Conservation (phyloP, 92 coral and sea anemone species). For the Paramuricea clavata region DNA sequence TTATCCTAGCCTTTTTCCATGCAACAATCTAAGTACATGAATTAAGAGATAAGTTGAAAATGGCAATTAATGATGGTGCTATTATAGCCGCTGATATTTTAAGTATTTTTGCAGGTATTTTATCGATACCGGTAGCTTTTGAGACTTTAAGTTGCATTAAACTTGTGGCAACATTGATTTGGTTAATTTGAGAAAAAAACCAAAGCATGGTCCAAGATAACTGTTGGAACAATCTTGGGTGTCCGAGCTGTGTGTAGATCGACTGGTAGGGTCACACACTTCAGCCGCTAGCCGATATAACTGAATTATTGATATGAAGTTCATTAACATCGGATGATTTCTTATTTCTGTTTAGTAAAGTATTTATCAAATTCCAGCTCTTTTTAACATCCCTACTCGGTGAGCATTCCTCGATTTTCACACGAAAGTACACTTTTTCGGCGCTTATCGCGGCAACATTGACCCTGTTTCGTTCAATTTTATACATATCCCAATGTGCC, state of each 20-base stretch:
- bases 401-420: not conserved
- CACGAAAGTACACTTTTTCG: not conserved
- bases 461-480: not conserved
- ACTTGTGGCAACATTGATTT: not conserved
- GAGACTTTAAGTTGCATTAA: slow-evolving; percentile 6
- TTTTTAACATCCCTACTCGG: not conserved
- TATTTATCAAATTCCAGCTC: slow-evolving; percentile 12
- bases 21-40: slow-evolving; percentile 34
- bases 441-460: not conserved
- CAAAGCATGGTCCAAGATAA: not conserved
- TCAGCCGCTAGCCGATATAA: not conserved
- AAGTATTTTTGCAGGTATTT: slow-evolving; percentile 30
- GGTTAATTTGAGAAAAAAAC: slow-evolving; percentile 10
- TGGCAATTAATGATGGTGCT: slow-evolving; percentile 36
- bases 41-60: slow-evolving; percentile 35
- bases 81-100: slow-evolving; percentile 19
- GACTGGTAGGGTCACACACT: not conserved
- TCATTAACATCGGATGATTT: not conserved
- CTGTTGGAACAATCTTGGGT: not conserved
- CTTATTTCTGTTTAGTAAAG: not conserved
- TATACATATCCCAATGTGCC: not conserved
- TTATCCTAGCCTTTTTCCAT: slow-evolving; percentile 39
- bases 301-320: not conserved
- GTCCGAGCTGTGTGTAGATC: not conserved
- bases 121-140: slow-evolving; percentile 38